phyloP scores from a whole-genome alignment of 2,113 vertebrate genomes.

The Galeopterus variegatus region DNA sequence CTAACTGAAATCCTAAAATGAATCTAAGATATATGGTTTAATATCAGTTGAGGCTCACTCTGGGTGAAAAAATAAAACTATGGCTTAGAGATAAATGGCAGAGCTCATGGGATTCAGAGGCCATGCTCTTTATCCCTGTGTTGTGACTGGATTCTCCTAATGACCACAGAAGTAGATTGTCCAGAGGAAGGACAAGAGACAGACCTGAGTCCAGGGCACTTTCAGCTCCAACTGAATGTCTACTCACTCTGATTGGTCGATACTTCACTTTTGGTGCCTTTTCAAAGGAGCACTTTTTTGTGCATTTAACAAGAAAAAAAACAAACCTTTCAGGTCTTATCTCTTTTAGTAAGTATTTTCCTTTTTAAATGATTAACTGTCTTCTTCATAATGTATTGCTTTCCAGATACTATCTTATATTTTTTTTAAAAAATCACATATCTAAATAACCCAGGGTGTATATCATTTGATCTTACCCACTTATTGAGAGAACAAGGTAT shows the following conservation, averaged over 20 bases:
- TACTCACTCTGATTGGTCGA: not conserved
- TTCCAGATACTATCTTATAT: not conserved
- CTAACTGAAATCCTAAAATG: not conserved
- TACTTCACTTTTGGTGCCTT: not conserved
- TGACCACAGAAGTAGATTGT: not conserved
- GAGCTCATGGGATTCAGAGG: not conserved
- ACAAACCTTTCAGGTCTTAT: not conserved
- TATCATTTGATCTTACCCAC: not conserved
- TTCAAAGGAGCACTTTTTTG: not conserved
- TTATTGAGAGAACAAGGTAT: not conserved
- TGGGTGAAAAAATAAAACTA: not conserved
- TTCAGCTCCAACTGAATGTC: not conserved
- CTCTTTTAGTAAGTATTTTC: constrained; percentile 19
- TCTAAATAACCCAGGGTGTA: not conserved
- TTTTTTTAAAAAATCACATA: not conserved
- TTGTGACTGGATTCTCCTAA: not conserved
- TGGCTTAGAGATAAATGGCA: not conserved
- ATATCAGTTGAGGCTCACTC: not conserved
- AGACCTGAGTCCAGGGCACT: not conserved
- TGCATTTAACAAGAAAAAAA: not conserved
- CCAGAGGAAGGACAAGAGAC: not conserved
- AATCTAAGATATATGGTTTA: not conserved
- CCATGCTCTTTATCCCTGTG: not conserved
- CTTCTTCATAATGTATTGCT: not conserved
- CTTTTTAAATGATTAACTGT: not conserved